Evolutionary conservation across 2,888 invertebrate genomes (phyloP).

Genomic region (Ophion obscuratus): DNA sequence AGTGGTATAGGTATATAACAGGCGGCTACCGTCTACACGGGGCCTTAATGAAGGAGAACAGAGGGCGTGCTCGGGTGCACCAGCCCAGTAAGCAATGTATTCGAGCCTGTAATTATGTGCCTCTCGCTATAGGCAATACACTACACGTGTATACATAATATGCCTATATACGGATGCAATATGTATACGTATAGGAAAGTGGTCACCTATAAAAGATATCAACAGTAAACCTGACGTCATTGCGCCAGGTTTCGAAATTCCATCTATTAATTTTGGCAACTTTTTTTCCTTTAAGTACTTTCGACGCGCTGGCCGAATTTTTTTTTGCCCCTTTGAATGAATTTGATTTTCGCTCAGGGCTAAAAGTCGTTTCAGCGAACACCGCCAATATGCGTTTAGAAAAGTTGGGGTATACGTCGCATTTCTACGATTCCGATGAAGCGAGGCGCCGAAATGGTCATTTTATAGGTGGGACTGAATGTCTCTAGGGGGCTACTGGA

Average conservation of each 20-base stretch:
- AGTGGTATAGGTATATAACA: conserved; percentile 74
- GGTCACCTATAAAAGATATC: conserved; percentile 80
- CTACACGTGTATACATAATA: conserved; percentile 23
- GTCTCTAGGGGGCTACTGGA: conserved; percentile 60
- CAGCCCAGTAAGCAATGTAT: conserved; percentile 81
- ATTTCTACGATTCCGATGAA: conserved; percentile 50
- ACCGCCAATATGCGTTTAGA: neutral
- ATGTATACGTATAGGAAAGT: conserved; percentile 7
- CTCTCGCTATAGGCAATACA: conserved; percentile 65
- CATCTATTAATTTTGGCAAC: conserved; percentile 25
- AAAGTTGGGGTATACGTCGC: conserved; percentile 7
- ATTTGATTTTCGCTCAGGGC: conserved; percentile 56
- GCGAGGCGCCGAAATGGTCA: conserved; percentile 44
- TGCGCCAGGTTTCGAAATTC: conserved; percentile 51
- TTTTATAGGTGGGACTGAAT: conserved; percentile 45
- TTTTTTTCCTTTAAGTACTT: conserved; percentile 26
- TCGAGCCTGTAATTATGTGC: conserved; percentile 81
- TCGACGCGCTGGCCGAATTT: conserved; percentile 45
- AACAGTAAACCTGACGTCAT: conserved; percentile 79
- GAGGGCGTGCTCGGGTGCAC: conserved; percentile 83
- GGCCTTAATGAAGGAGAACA: conserved; percentile 82
- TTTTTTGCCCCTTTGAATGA: conserved; percentile 42
- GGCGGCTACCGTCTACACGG: conserved; percentile 81
- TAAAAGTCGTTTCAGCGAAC: conserved; percentile 22
- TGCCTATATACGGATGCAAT: conserved; percentile 9